phyloP scores from a whole-genome alignment of 64 coral and sea anemone species.

The Anthopleura sola region DNA sequence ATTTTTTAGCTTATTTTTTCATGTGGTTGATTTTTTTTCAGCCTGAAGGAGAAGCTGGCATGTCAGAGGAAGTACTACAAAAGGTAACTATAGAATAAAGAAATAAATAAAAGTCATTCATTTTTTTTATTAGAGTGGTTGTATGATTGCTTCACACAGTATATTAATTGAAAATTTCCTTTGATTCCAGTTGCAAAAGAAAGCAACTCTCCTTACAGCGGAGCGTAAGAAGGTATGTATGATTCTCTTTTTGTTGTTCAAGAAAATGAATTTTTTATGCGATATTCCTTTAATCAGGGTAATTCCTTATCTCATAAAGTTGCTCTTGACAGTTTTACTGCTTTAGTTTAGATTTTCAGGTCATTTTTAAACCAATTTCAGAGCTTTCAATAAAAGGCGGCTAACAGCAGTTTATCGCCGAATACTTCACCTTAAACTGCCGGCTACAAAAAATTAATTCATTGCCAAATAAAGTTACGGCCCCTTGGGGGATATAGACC shows the following conservation, averaged over 20 bases:
- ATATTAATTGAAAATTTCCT: neutral
- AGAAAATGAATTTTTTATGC: neutral
- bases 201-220: conserved; percentile 93
- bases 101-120: neutral
- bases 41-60: conserved; percentile 89
- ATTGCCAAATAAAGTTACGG: too few species aligned
- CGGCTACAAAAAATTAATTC: too few species aligned
- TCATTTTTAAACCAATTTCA: too few species aligned
- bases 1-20: too few species aligned
- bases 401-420: too few species aligned
- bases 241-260: neutral
- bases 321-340: too few species aligned
- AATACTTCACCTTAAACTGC: too few species aligned
- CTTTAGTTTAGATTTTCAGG: too few species aligned
- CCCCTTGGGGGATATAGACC: too few species aligned
- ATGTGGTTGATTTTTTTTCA: too few species aligned
- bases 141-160: neutral
- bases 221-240: conserved; percentile 94
- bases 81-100: conserved; percentile 47
- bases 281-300: neutral
- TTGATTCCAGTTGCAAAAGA: conserved; percentile 89
- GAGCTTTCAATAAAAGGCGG: too few species aligned
- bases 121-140: neutral
- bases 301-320: neutral
- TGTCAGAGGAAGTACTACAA: conserved; percentile 97